phyloP scores from a whole-genome alignment of 1,140 invertebrate genomes.

The Anthonomus grandis region DNA sequence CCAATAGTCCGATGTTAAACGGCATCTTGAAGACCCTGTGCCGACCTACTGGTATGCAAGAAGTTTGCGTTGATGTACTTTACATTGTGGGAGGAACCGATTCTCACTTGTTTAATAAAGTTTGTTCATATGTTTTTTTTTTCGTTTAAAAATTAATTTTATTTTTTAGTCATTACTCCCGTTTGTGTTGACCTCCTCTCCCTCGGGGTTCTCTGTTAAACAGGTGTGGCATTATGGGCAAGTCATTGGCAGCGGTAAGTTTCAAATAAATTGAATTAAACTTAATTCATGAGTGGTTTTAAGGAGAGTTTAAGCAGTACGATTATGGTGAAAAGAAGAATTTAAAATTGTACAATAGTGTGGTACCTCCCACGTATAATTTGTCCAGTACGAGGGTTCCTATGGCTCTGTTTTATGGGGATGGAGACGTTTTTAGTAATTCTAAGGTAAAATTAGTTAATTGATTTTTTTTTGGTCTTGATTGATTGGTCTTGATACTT shows the following conservation, averaged over 20 bases:
- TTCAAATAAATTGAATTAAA: neutral
- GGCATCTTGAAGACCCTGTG: conserved; percentile 4
- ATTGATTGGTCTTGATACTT: neutral
- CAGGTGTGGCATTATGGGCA: conserved; percentile 73
- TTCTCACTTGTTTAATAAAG: conserved; percentile 12
- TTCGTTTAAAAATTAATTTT: neutral
- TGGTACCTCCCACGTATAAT: conserved; percentile 24
- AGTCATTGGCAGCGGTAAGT: conserved; percentile 9
- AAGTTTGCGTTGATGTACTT: conserved; percentile 8
- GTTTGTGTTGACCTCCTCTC: conserved; percentile 65
- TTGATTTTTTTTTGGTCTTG: too few species aligned
- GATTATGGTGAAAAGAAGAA: conserved; percentile 48
- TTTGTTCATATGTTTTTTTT: neutral
- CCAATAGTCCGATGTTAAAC: conserved; percentile 11
- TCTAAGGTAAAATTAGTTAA: conserved; percentile 8
- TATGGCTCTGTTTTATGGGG: conserved; percentile 23
- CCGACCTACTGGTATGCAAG: neutral
- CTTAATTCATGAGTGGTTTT: neutral
- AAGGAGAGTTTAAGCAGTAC: conserved; percentile 56
- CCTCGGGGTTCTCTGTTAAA: conserved; percentile 42
- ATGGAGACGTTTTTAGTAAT: conserved; percentile 16
- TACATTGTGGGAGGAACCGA: conserved; percentile 8
- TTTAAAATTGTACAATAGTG: conserved; percentile 21
- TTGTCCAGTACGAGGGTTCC: conserved; percentile 21
- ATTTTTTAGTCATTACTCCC: conserved; percentile 64